phyloP scores from a whole-genome alignment of 2,888 invertebrate genomes.

The Tryphoninae sp. region DNA sequence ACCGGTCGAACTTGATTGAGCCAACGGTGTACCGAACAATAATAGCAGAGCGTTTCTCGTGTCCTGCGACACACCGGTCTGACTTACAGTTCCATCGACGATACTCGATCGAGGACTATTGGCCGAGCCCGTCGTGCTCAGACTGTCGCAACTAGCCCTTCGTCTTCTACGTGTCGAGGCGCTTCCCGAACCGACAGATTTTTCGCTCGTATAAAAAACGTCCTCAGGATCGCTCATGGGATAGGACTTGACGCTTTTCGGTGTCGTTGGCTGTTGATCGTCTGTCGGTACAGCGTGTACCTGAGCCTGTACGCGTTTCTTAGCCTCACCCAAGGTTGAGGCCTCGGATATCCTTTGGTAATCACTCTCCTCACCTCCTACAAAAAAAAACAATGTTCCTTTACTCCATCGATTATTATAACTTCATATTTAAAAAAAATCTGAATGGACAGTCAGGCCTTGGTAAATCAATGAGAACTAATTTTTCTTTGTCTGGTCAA shows the following conservation, averaged over 20 bases:
- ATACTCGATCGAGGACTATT: conserved; percentile 84
- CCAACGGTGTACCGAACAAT: conserved; percentile 80
- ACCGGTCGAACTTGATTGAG: conserved; percentile 70
- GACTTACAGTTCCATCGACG: conserved; percentile 77
- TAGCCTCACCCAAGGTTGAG: conserved; percentile 79
- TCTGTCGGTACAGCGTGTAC: conserved; percentile 81
- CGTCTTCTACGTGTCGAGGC: conserved; percentile 73
- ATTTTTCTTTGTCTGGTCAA: neutral
- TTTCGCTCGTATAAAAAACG: conserved; percentile 80
- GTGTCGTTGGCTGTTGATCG: conserved; percentile 66
- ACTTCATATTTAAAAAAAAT: neutral
- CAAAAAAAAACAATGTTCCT: neutral
- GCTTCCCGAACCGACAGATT: conserved; percentile 61
- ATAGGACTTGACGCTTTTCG: conserved; percentile 81
- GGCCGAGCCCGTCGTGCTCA: conserved; percentile 82
- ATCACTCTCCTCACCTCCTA: conserved; percentile 81
- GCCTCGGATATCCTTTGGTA: conserved; percentile 84
- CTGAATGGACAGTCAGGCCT: neutral
- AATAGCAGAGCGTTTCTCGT: conserved; percentile 83
- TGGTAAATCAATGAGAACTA: neutral
- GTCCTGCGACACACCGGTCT: conserved; percentile 71
- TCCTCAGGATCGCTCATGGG: conserved; percentile 84
- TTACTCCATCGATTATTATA: too few relatives aligned
- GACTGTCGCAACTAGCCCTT: conserved; percentile 83
- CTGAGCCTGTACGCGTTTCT: conserved; percentile 82